A percentile compares a stretch with the other conserved stretches of the same genome.
phyloP scores from a whole-genome alignment of 1,140 invertebrate species.

The Ladona fulva region DNA sequence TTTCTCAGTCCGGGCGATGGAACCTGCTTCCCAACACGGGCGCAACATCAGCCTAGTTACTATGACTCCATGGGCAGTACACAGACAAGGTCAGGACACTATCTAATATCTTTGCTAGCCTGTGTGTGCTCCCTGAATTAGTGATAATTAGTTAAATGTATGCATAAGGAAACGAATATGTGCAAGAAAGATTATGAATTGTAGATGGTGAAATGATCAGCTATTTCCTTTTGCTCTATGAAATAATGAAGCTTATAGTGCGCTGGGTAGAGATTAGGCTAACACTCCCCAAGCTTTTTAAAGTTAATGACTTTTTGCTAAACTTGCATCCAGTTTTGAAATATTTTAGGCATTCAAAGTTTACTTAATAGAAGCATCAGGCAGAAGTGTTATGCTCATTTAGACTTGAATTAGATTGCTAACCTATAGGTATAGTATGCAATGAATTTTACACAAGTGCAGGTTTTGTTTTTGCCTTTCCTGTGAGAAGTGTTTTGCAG shows the following conservation, averaged over 20 bases:
- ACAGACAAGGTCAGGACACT: slow-evolving; percentile 27
- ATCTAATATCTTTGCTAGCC: background rate
- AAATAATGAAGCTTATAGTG: background rate
- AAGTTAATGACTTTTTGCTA: no score
- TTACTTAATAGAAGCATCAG: no score
- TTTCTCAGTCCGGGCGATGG: slow-evolving; percentile 38
- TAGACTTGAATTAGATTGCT: no score
- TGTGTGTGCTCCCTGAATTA: background rate
- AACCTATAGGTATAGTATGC: background rate
- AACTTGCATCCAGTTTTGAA: no score
- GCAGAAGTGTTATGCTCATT: no score
- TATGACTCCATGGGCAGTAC: slow-evolving; percentile 43
- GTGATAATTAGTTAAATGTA: background rate
- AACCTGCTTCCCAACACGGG: slow-evolving; percentile 37
- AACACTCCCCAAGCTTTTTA: background rate
- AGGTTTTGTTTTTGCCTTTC: background rate
- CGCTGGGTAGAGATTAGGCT: slow-evolving; percentile 2
- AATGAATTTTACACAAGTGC: background rate
- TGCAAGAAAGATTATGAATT: background rate
- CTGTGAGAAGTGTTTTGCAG: background rate
- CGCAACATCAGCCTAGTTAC: slow-evolving; percentile 29
- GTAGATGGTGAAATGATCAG: background rate
- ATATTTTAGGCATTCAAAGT: no score
- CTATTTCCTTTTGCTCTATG: background rate
- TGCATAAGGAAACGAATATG: background rate